A percentile compares a stretch with the other conserved stretches of the same genome.
These are phyloP conservation scores for Huso huso DNA, from an alignment of 2,797 vertebrate species.

Conservation along the genomic window DNA sequence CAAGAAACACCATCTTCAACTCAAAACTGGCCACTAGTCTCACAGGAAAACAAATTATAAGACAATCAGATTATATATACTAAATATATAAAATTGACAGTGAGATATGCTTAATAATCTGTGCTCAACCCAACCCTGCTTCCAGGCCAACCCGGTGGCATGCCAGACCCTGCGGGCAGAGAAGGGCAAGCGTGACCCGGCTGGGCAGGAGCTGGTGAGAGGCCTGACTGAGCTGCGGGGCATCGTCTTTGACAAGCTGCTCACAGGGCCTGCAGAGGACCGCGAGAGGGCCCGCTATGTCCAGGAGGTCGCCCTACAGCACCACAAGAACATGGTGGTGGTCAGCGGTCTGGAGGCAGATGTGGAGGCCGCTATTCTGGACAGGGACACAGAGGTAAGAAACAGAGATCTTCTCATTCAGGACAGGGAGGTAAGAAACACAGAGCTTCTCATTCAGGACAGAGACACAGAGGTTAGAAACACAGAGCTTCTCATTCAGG, in stretches of 20 bases:
- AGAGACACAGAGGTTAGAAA: too few species aligned
- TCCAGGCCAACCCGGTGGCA: constrained; percentile 36
- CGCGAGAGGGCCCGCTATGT: constrained; percentile 36
- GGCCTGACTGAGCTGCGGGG: constrained; percentile 52
- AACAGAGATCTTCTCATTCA: background rate
- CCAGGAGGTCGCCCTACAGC: constrained; percentile 30
- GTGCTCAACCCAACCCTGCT: constrained; percentile 48
- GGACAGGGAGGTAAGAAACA: background rate
- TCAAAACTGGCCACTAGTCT: constrained; percentile 29
- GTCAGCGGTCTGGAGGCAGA: constrained; percentile 37
- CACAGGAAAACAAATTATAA: constrained; percentile 8
- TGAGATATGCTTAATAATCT: too few species aligned
- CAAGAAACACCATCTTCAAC: constrained; percentile 45
- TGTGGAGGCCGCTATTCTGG: constrained; percentile 26
- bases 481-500: background rate
- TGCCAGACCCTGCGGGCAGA: constrained; percentile 31
- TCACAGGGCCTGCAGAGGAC: constrained; percentile 52
- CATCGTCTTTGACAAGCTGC: constrained; percentile 53
- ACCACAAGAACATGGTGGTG: constrained; percentile 33
- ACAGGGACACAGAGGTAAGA: constrained; percentile 51
- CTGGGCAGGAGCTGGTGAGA: constrained; percentile 37
- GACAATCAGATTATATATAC: too few species aligned
- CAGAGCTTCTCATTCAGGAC: background rate
- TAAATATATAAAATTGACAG: too few species aligned
- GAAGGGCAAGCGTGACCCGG: constrained; percentile 5